Evolutionary conservation across 2,888 invertebrate species (phyloP).

Genomic region (Drosophila paranaensis): DNA sequence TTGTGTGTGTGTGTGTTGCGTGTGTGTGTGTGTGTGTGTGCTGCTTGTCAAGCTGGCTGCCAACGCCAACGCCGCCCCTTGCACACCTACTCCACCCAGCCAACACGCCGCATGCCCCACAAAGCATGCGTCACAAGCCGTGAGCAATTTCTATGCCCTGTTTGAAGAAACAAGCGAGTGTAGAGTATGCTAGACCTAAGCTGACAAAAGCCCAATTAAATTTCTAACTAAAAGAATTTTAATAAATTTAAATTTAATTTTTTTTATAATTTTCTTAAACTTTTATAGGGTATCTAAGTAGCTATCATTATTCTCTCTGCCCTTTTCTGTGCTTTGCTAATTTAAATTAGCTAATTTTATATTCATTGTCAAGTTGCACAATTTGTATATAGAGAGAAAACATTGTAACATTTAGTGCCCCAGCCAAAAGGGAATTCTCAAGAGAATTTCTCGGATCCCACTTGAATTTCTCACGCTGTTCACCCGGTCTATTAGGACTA

Average conservation of each 20-base stretch:
- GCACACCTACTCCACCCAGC: slow-evolving; percentile 21
- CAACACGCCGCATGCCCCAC: slow-evolving; percentile 14
- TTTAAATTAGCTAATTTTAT: slow-evolving; percentile 45
- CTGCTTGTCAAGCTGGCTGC: slow-evolving; percentile 38
- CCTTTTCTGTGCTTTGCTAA: slow-evolving; percentile 17
- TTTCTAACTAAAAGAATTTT: not conserved
- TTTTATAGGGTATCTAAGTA: slow-evolving; percentile 11
- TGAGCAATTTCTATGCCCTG: slow-evolving; percentile 50
- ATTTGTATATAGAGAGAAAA: slow-evolving; percentile 17
- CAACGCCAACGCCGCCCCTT: slow-evolving; percentile 46
- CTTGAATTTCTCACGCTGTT: slow-evolving; percentile 26
- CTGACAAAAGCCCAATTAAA: not conserved
- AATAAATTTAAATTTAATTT: not conserved
- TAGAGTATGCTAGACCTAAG: not conserved
- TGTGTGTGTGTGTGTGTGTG: not conserved
- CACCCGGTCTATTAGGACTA: slow-evolving; percentile 1
- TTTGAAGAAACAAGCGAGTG: not conserved
- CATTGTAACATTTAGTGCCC: slow-evolving; percentile 20
- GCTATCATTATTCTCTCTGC: not conserved
- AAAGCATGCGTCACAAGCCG: slow-evolving; percentile 36
- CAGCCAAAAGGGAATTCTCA: slow-evolving; percentile 5
- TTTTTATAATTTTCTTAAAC: not conserved
- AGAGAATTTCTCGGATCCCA: not conserved
- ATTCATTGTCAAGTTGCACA: slow-evolving; percentile 56
- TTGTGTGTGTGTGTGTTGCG: not conserved